phyloP scores from a whole-genome alignment of 92 coral and sea anemone species.

The Blastomussa wellsi region DNA sequence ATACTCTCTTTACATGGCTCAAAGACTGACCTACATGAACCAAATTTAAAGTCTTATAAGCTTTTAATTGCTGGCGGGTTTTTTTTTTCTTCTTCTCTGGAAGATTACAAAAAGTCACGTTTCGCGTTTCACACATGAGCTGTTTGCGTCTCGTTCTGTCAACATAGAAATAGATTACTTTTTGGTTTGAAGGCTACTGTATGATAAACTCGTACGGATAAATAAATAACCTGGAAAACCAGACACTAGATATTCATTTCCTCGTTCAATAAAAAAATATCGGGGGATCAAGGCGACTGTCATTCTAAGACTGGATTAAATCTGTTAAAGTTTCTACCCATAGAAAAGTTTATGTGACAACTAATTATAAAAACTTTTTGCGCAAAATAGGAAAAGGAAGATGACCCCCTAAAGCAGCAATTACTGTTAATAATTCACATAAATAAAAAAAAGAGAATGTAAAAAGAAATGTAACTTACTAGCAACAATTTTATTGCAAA shows the following conservation, averaged over 20 bases:
- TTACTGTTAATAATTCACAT: neutral
- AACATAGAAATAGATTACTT: constrained; percentile 12
- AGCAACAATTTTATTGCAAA: neutral
- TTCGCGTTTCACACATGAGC: neutral
- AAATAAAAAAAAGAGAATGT: neutral
- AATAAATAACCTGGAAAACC: neutral
- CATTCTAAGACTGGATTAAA: neutral
- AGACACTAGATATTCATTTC: neutral
- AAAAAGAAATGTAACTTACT: neutral
- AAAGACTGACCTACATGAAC: neutral
- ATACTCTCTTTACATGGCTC: neutral
- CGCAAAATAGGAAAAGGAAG: neutral
- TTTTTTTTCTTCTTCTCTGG: neutral
- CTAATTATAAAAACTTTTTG: neutral
- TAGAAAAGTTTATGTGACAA: neutral
- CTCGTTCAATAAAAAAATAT: neutral
- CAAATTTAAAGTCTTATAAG: neutral
- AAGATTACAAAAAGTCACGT: constrained; percentile 17
- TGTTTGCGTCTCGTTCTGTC: neutral
- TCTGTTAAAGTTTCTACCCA: neutral
- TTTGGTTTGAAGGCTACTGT: neutral
- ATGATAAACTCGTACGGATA: constrained; percentile 8
- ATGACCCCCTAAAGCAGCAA: neutral
- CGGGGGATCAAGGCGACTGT: neutral
- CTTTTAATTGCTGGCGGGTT: constrained; percentile 5